Evolutionary conservation across 1,140 invertebrate genomes (phyloP), one percentile per base, ranked within the genome.

Genomic region (Vanessa atalanta): DNA sequence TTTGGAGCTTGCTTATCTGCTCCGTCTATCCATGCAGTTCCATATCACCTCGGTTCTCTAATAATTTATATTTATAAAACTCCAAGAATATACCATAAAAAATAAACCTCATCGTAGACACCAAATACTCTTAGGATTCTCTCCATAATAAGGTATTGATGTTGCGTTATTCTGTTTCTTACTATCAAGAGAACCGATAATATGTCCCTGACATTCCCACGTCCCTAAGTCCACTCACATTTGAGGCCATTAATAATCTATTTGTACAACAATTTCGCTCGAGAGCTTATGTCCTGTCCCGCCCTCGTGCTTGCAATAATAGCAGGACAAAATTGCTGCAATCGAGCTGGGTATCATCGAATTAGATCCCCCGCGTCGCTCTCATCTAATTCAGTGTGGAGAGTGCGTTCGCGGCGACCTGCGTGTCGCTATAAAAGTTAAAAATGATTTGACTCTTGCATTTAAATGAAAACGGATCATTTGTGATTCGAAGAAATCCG

Each of bases 251-350:
- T 73, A 72, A 65, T 74, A 72, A 66, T 72, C 72, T 72, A 77
- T 74, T 74, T 70, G 65, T 72, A 65, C 66, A 85, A 76, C 83
- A 87, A 89, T 88, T 88, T 88, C 73, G 80, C 79, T 86, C 67
- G 82, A 90, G 88, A 90, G 89, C 76, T 83, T 72, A 79, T 84
- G 83, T 91, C 88, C 88, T 88, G 85, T 88, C 80, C 77, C 86
- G 85, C 84, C 83, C 85, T 84, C 83, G 75, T 87, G 83, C 77
- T 81, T 84, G 84, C 84, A 83, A 82, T 91, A 87, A 88, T 88
- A 81, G 81, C 79, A 76, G 79, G 79, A 83, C 79, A 79, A 90
- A 91, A 90, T 91, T 91, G 87, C 83, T 80, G 86, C 88, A 91
- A 88, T 88, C 83, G 85, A 84, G 80, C 65, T 76, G 79, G 77